phyloP scores from a whole-genome alignment of 2,888 invertebrate species.

The Drosophila melanosoma region DNA sequence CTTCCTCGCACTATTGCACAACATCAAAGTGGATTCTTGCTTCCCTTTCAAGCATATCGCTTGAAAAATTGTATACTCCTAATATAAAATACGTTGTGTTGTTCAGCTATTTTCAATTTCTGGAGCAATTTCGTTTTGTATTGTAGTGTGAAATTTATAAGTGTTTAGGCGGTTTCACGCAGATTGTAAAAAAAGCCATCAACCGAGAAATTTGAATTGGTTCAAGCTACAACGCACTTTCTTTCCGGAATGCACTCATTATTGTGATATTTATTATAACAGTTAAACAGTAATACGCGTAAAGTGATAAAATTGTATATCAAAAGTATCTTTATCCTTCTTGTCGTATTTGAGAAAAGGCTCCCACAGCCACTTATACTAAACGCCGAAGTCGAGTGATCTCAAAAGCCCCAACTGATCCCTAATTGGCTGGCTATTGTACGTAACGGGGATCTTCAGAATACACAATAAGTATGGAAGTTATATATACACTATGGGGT shows the following conservation, averaged over 20 bases:
- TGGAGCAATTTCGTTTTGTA: conserved; percentile 33
- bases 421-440: no score
- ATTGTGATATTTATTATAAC: background rate
- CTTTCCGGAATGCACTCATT: background rate
- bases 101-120: conserved; percentile 34
- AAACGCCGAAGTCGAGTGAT: background rate
- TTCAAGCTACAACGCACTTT: no score
- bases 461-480: no score
- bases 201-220: background rate
- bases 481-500: no score
- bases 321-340: background rate
- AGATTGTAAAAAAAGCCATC: background rate
- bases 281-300: background rate
- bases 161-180: background rate
- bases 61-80: conserved; percentile 15
- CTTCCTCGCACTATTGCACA: conserved; percentile 67
- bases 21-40: conserved; percentile 69
- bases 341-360: background rate
- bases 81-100: conserved; percentile 36
- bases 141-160: conserved; percentile 50
- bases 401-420: no score
- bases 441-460: no score
- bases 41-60: conserved; percentile 45
- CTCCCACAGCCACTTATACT: background rate
- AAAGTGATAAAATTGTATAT: background rate